Base-by-base conservation (phyloP, 1,140 invertebrate genomes). In the Trichogramma pretiosum region DNA sequence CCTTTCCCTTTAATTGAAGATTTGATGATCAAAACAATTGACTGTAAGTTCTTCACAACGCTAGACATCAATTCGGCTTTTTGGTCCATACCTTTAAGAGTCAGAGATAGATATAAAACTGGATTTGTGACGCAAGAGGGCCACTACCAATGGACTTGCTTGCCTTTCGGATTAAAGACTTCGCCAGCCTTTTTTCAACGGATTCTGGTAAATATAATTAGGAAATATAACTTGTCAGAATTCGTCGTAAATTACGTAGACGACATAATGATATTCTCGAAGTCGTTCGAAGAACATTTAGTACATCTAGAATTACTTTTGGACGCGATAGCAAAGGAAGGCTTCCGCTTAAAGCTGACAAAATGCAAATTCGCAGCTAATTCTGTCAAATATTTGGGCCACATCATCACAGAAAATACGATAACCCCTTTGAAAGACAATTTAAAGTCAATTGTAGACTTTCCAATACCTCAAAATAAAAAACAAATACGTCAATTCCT, bases 181-280 rank as follows among this genome's bases (percentile, higher is more conserved):
- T 22, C 37, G 3, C 37, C 37, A 39, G 37, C 37, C 5, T 23
- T 39, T 23, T 39, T 23, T 13, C 21, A 39, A 39, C 9, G 37
- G 24, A 39, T 39, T 3, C 21, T 22, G 9, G 17, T 19, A n/a
- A 39, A 24, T 24, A 39, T 39, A n/a, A 22, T 39, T 24, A 57
- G 55, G 50, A 64, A 64, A 51, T 22, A 59, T 34, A 57, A 62
- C n/a, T 28, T 61, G 3, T 37, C 48, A 39, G 32, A 55, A 24
- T 59, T 61, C 38, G 18, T 40, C 10, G 46, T 57, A 47, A 57
- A 56, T 45, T 61, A 56, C 32, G 58, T 63, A 41, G 61, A 63
- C 50, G 61, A 66, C 46, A 62, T 65, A 28, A 33, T 64, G 30
- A 52, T 67, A 28, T 63, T 61, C 45, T 61, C 61, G 13, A 56